Conservation (phyloP, 2,888 invertebrate species). For the Sepiola atlantica region DNA sequence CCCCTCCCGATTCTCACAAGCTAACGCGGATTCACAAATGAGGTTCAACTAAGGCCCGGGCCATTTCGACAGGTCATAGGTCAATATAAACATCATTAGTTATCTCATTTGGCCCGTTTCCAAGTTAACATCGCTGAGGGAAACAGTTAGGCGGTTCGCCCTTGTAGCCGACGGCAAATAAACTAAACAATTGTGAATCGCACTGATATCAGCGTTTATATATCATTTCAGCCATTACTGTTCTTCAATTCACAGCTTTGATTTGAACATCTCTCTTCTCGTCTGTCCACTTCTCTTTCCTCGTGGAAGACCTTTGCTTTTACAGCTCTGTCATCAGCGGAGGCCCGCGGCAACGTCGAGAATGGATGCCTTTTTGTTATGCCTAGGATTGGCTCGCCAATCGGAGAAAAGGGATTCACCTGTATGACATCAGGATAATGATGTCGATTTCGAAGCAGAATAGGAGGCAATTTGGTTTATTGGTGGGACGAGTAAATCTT, state of each 20-base stretch:
- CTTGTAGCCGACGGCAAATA: not conserved
- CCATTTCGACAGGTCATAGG: not conserved
- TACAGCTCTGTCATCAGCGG: not conserved
- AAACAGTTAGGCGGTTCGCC: not conserved
- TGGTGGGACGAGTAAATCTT: not conserved
- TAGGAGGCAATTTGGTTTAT: not conserved
- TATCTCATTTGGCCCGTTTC: constrained; percentile 10
- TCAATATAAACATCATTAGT: constrained; percentile 21
- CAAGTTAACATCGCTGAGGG: not conserved
- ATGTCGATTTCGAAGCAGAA: not conserved
- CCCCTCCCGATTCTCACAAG: not conserved
- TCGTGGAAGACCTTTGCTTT: not conserved
- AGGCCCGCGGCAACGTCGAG: not conserved
- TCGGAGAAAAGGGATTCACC: not conserved
- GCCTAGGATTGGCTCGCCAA: not conserved
- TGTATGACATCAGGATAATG: not conserved
- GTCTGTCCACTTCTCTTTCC: no score
- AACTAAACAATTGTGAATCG: not conserved
- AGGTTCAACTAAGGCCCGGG: constrained; percentile 32
- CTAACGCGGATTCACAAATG: constrained; percentile 32
- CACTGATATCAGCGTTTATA: constrained; percentile 1
- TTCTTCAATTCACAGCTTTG: not conserved
- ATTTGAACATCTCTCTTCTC: not conserved
- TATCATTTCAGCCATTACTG: not conserved
- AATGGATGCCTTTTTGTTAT: not conserved